Evolutionary conservation across 1,140 invertebrate genomes (phyloP), one percentile per base, ranked within the genome.

Genomic region (Sitobion miscanthi): DNA sequence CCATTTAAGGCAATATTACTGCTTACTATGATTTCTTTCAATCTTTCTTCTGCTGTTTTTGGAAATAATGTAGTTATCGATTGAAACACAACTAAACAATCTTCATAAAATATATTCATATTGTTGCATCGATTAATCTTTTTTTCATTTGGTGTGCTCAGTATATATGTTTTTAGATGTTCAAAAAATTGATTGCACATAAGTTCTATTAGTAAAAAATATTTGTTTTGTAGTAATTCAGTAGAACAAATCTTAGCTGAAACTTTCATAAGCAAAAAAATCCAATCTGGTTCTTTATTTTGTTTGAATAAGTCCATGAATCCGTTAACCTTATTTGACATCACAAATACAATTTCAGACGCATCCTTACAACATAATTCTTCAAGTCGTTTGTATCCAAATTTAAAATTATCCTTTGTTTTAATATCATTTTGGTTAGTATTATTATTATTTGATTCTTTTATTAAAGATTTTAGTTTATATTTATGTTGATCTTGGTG

Each of bases 211-310:
- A 94, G 23, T 52, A 94, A 82, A 9, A 47, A 25, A 1, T 0
- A 25, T 93, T 93, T 93, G 45, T 45, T 87, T 23, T 90, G 62
- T 25, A 88, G 30, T 25, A 83, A 90, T 45, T 94, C 94, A 23
- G 94, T 49, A 47, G 69, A 38, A 77, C 82, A 91, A 49, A 94
- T 69, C 30, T 93, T 93, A 30, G 82, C 62, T 6, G 90, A 47
- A 54, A 93, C 82, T 47, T 91, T 86, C 30, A 94, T 87, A 8
- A 94, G 91, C 38, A 94, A 91, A 83, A 89, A 62, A 11, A 94
- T 42, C 93, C 90, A 93, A 62, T 93, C 94, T 57, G 93, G 93
- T 62, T 93, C 49, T 83, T 93, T 91, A n/a, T 93, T 47, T n/a
- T 49, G 25, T 35, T 90, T 89, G 25, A 82, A 87, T 45, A 93